Conservation (phyloP, 2,888 invertebrate species). For the Schizaphis graminum region DNA sequence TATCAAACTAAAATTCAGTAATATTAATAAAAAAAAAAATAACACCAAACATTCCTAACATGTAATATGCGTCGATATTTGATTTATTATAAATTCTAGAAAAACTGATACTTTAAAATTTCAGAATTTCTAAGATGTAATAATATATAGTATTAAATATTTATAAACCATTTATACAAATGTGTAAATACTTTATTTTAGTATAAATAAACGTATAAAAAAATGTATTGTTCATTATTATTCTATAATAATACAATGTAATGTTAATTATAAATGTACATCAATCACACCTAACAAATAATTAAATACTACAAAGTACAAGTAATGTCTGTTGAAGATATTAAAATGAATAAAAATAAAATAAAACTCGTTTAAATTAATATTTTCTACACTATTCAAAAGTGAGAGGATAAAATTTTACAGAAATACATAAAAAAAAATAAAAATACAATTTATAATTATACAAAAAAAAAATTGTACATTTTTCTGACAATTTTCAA, state of each 20-base stretch:
- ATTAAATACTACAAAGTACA: conserved; percentile 28
- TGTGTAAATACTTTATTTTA: conserved; percentile 54
- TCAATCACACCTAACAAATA: not conserved
- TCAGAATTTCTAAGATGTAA: not conserved
- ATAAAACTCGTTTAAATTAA: not conserved
- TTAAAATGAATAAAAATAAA: not conserved
- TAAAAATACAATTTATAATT: not conserved
- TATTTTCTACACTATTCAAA: not conserved
- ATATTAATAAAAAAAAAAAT: not conserved
- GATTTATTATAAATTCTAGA: not conserved
- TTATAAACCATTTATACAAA: not conserved
- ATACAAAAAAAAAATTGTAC: not conserved
- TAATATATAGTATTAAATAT: not conserved
- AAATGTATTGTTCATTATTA: conserved; percentile 45
- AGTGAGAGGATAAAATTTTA: not conserved
- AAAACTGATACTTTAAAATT: not conserved
- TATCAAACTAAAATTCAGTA: not conserved
- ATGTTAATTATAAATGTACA: conserved; percentile 27
- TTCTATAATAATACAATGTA: conserved; percentile 2
- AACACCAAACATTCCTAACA: conserved; percentile 4
- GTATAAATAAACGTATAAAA: conserved; percentile 46
- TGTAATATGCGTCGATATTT: not conserved
- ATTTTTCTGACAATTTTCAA: not conserved
- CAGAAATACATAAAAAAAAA: not conserved
- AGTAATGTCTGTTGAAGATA: conserved; percentile 2